Base-by-base conservation (phyloP, 2,797 vertebrate genomes). In the Ptychobarbus kaznakovi region DNA sequence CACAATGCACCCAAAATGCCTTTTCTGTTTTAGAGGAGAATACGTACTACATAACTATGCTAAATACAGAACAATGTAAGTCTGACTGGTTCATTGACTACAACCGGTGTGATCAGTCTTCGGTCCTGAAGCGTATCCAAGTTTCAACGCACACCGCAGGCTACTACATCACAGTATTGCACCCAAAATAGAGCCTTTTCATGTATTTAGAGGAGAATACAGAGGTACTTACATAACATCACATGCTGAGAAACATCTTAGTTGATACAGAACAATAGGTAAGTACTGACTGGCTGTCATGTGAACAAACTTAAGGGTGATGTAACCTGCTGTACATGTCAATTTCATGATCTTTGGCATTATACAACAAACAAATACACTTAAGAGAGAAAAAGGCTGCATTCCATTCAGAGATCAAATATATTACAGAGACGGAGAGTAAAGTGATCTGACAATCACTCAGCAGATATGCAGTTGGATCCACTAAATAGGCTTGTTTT, bases 151-250 rank as follows among this genome's bases (percentile, higher is more conserved):
- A 51, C 72, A 77, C 46, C 35, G 65, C 61, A 77, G 74, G 82
- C 74, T 76, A 70, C 49, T 32, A 70, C 46, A 70, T 56, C 69
- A 53, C 46, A 81, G 65, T 53, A 40, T 2, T 35, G 40, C 61
- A 51, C 58, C 72, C 49, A 76, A 82, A 83, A 83, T 49, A 65
- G 42, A 75, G 28, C 0, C 8, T 6, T 69, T 84, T 68, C 40
- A 84, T 42, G 82, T 69, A 76, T 79, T 79, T 84, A 78, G 32
- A 81, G 49, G 65, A 84, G 75, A 70, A 44, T 25, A 18, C 66
- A 72, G 40, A 32, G 25, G 38, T 69, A 79, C 63, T 68, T 78
- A 12, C 58, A 38, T 65, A 65, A 83, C 58, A 75, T 74, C 20
- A 56, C 73, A 56, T 15, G n/a, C 35, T 20, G 46, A 68, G 46